phyloP scores from a whole-genome alignment of 2,888 invertebrate species.

The Piscicola geometra region DNA sequence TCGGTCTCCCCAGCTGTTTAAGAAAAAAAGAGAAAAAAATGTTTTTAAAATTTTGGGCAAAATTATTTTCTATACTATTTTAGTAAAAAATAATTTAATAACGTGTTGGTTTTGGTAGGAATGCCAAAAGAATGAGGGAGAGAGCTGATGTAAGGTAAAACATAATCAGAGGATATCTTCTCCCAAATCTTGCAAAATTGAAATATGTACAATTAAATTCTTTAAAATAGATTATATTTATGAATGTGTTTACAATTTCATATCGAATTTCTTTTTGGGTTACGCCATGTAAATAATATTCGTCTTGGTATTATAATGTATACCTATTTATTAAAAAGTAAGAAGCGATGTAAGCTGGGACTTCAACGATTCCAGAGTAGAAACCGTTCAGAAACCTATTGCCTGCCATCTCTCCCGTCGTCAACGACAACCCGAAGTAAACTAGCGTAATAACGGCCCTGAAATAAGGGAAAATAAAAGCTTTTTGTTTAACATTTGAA shows the following conservation, averaged over 20 bases:
- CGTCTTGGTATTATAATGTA: no score
- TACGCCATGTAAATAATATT: neutral
- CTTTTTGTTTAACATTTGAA: no score
- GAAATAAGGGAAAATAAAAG: no score
- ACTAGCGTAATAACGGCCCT: slow-evolving; percentile 48
- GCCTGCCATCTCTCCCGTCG: slow-evolving; percentile 47
- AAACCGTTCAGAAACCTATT: slow-evolving; percentile 46
- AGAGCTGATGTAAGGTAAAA: neutral
- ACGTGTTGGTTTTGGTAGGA: neutral
- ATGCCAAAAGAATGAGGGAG: neutral
- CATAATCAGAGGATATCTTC: neutral
- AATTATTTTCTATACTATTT: no score
- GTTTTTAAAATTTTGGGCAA: no score
- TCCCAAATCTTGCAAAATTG: neutral
- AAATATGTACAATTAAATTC: no score
- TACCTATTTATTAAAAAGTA: neutral
- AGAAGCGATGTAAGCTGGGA: slow-evolving; percentile 43
- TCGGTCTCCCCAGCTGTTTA: no score
- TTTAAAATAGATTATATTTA: no score
- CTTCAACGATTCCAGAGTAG: slow-evolving; percentile 44
- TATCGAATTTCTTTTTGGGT: no score
- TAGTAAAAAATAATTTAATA: no score
- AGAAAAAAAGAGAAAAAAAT: no score
- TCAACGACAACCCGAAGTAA: slow-evolving; percentile 48
- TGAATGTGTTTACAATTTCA: no score